Base-by-base conservation (phyloP, 2,888 invertebrate species). In the Rutpela maculata region DNA sequence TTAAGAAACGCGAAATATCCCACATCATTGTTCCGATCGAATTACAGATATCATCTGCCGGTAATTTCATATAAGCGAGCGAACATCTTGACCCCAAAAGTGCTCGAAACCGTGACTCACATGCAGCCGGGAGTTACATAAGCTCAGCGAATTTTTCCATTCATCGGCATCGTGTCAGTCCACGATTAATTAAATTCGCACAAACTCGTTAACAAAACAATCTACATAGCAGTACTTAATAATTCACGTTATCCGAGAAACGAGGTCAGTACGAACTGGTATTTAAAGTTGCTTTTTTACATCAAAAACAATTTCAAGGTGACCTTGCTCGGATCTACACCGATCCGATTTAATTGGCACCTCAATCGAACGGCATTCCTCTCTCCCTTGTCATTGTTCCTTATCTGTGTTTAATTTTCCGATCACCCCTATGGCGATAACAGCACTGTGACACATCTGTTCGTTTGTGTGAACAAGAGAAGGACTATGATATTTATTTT, bases 151-250 rank as follows among this genome's bases (percentile, higher is more conserved):
- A 72, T 62, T 63, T 72, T 72, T 63, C 72, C 62, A 43, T 50
- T 72, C 50, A 70, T 59, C 70, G 70, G 12, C 70, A 15, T 56
- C 31, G 57, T 70, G 59, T 59, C 69, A 22, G 62, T 22, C 35
- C 50, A 11, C 31, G 17, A 72, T 72, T 72, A 72, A 72, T 72
- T 72, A 62, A 43, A 72, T 72, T 56, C 72, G 50, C 63, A 43
- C 63, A 22, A 50, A 63, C 72, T 72, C 72, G 72, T 50, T 63
- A 72, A 63, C 72, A 50, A 72, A 72, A 70, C 72, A 55, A 70
- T 63, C 59, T 63, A 43, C 72, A 72, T 72, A 72, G 72, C 72
- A 72, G 72, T 72, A 72, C 71, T 38, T 67, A 43, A 60, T 60
- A 70, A 70, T 60, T 63, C 72, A 62, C 72, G 63, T 50, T 72